A percentile compares a stretch with the other conserved stretches of the same genome.
These are phyloP conservation scores for Liopterus haemorrhoidalis DNA, from an alignment of 2,888 invertebrate species.

Conservation along the genomic window DNA sequence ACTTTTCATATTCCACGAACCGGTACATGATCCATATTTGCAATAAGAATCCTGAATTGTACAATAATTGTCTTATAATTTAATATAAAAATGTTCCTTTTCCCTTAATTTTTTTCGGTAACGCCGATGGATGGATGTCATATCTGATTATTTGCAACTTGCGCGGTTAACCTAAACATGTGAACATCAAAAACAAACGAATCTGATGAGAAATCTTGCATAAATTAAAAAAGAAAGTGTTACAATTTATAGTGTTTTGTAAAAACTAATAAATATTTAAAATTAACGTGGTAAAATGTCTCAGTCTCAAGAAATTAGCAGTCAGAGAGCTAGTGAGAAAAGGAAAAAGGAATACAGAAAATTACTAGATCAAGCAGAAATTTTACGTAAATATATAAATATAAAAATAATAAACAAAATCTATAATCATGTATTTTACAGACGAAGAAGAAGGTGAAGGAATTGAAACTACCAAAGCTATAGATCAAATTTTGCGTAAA, in stretches of 20 bases:
- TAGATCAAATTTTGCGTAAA: constrained; percentile 37
- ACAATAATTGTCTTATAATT: no score
- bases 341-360: constrained; percentile 15
- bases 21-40: no score
- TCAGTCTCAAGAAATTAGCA: background rate
- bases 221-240: background rate
- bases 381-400: constrained; percentile 12
- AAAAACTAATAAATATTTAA: no score
- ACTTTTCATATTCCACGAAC: no score
- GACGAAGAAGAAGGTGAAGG: constrained; percentile 33
- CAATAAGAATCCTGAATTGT: no score
- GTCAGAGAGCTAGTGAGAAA: constrained; percentile 14
- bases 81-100: no score
- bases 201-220: background rate
- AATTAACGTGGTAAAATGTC: constrained; percentile 9
- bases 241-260: constrained; percentile 2
- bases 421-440: constrained; percentile 21
- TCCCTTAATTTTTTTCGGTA: no score
- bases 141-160: no score
- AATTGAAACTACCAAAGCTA: constrained; percentile 33
- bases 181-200: no score
- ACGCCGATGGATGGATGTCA: no score
- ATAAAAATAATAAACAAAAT: background rate
- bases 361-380: constrained; percentile 15
- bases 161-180: no score